A percentile compares a stretch with the other conserved stretches of the same genome.
These are phyloP conservation scores for Nebria ingens DNA, from an alignment of 1,140 invertebrate species.

Conservation along the genomic window DNA sequence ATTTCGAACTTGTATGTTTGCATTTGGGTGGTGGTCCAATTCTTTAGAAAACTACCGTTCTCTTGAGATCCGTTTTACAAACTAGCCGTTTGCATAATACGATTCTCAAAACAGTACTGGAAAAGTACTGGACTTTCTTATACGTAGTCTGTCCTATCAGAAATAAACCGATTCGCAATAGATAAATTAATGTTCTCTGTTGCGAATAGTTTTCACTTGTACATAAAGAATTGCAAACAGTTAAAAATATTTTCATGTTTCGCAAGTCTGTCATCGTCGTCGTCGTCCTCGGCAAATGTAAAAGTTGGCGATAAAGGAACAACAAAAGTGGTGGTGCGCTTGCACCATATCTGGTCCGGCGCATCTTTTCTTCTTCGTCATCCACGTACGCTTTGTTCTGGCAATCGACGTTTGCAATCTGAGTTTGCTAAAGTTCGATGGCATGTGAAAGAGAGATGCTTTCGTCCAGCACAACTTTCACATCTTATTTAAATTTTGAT, in stretches of 20 bases:
- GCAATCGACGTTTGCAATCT: constrained; percentile 20
- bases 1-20: too few relatives aligned
- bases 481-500: background rate
- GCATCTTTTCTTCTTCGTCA: background rate
- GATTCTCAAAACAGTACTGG: too few relatives aligned
- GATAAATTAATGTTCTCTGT: too few relatives aligned
- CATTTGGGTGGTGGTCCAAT: too few relatives aligned
- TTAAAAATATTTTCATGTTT: constrained; percentile 8
- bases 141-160: too few relatives aligned
- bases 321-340: background rate
- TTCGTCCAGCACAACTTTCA: background rate
- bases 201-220: too few relatives aligned
- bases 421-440: constrained; percentile 26
- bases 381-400: background rate
- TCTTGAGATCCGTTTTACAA: too few relatives aligned
- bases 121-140: too few relatives aligned
- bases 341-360: background rate
- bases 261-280: constrained; percentile 3
- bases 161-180: too few relatives aligned
- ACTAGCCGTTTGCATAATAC: too few relatives aligned
- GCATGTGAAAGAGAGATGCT: constrained; percentile 22
- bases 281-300: background rate
- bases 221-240: constrained; percentile 1
- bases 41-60: too few relatives aligned
- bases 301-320: constrained; percentile 5